These are phyloP conservation scores for Stomorhina lunata DNA, from an alignment of 2,888 invertebrate species.

Conservation along the genomic window DNA sequence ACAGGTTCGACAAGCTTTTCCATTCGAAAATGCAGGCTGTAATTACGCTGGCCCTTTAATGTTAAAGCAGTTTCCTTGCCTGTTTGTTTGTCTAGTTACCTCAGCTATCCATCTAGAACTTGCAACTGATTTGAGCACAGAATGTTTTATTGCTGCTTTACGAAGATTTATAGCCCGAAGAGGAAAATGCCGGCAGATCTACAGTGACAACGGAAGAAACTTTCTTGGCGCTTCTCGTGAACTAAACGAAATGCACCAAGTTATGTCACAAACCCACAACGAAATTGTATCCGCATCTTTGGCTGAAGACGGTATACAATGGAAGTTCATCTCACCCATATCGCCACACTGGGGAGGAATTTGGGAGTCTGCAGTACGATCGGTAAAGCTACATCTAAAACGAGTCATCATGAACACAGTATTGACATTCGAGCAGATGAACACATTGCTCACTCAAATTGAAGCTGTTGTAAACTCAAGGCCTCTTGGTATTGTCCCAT, in stretches of 20 bases:
- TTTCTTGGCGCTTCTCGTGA: no score
- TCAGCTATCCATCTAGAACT: slow-evolving; percentile 41
- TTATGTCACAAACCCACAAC: no score
- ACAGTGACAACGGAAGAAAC: no score
- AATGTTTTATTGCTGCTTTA: no score
- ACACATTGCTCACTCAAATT: slow-evolving; percentile 60
- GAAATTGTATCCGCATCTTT: neutral
- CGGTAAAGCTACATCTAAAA: slow-evolving; percentile 43
- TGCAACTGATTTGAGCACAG: slow-evolving; percentile 20
- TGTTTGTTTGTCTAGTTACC: slow-evolving; percentile 42
- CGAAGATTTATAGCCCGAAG: no score
- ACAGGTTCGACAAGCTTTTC: slow-evolving; percentile 30
- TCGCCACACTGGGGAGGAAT: slow-evolving; percentile 45
- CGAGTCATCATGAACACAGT: no score
- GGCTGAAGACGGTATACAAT: slow-evolving; percentile 45
- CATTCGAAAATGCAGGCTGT: slow-evolving; percentile 42
- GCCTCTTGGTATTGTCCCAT: slow-evolving; percentile 39
- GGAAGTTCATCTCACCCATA: slow-evolving; percentile 55
- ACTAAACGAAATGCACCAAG: no score
- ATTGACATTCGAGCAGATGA: slow-evolving; percentile 37
- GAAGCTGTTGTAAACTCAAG: slow-evolving; percentile 61
- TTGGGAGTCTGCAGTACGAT: slow-evolving; percentile 32
- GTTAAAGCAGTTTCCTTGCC: neutral
- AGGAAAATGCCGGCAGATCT: no score
- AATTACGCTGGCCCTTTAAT: slow-evolving; percentile 45